Percentiles rank a stretch among this genome's conserved stretches.
phyloP scores from a whole-genome alignment of 2,888 invertebrate species.

The Schizaphis graminum region DNA sequence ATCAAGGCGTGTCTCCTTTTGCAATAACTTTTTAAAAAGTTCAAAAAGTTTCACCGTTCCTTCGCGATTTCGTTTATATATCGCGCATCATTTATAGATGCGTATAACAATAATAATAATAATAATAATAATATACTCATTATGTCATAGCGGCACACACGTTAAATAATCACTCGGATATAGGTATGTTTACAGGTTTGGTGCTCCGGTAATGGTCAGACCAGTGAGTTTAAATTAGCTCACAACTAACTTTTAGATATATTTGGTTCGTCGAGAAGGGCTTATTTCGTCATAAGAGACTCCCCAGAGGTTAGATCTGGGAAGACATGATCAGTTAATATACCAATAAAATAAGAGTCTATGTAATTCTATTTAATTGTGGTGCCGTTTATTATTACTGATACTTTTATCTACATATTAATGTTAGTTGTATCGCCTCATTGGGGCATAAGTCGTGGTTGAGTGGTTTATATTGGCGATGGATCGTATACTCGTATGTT shows the following conservation, averaged over 20 bases:
- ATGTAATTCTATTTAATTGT: not conserved
- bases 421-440: too few species aligned
- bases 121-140: not conserved
- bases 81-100: not conserved
- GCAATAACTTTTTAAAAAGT: not conserved
- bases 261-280: not conserved
- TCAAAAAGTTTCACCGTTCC: not conserved
- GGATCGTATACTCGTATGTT: not conserved
- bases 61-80: not conserved
- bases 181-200: not conserved
- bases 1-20: not conserved
- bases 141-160: not conserved
- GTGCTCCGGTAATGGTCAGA: not conserved
- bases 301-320: not conserved
- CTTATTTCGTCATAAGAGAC: not conserved
- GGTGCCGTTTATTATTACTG: not conserved
- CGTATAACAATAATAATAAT: not conserved
- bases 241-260: not conserved
- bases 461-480: not conserved
- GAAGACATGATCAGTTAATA: too few species aligned
- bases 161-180: not conserved
- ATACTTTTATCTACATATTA: too few species aligned
- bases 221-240: not conserved
- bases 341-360: not conserved
- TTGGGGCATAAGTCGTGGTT: not conserved